Conservation (phyloP, 2,888 invertebrate species). For the Cepaea hortensis region DNA sequence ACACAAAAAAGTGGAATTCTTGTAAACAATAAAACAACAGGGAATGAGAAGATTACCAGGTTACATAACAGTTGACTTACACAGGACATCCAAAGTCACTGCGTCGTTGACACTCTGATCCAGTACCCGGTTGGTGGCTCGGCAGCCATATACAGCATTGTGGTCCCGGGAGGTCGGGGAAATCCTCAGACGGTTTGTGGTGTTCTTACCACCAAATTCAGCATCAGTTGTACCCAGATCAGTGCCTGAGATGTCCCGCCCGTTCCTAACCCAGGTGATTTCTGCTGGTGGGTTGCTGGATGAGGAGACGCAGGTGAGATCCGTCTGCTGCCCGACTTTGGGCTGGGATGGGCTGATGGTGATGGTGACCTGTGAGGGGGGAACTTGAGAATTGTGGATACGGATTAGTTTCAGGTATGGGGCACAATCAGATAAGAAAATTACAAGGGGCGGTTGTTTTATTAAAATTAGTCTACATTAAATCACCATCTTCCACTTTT, state of each 20-base stretch:
- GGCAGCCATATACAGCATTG: slow-evolving; percentile 90
- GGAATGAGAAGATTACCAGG: not conserved
- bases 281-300: slow-evolving; percentile 93
- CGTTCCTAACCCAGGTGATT: slow-evolving; percentile 92
- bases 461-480: too few relatives aligned
- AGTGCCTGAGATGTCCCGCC: slow-evolving; percentile 85
- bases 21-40: not conserved
- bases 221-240: slow-evolving; percentile 79
- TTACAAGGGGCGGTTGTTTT: not conserved
- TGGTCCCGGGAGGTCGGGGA: slow-evolving; percentile 87
- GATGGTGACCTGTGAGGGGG: slow-evolving; percentile 91
- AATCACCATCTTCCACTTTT: too few relatives aligned
- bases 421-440: not conserved
- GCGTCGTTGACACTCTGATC: slow-evolving; percentile 92
- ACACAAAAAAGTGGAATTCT: not conserved
- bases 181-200: slow-evolving; percentile 76
- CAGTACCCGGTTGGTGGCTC: slow-evolving; percentile 90
- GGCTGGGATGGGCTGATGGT: slow-evolving; percentile 87
- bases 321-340: slow-evolving; percentile 84
- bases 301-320: slow-evolving; percentile 89
- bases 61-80: slow-evolving; percentile 81
- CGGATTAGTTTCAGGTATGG: not conserved
- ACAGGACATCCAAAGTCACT: slow-evolving; percentile 88
- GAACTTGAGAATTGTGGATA: slow-evolving; percentile 65
- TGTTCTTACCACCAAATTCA: slow-evolving; percentile 88